Evolutionary conservation across 2,888 invertebrate species (phyloP).

Genomic region (Leptopilina myrica): DNA sequence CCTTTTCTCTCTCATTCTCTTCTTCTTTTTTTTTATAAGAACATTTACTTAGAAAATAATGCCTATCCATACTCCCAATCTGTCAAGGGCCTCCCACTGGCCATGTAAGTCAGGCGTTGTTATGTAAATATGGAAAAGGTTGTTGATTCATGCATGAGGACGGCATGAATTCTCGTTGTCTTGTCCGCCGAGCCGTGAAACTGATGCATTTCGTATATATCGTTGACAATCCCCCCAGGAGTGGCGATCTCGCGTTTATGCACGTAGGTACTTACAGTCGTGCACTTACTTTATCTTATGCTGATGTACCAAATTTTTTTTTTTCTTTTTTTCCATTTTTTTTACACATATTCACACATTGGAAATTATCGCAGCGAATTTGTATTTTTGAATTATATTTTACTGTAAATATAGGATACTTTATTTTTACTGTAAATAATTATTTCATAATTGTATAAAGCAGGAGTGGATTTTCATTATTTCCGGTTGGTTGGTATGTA

Average conservation of each 20-base stretch:
- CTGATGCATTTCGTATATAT: constrained; percentile 73
- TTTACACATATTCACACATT: too few species aligned
- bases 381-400: too few species aligned
- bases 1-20: constrained; percentile 15
- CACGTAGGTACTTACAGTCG: constrained; percentile 57
- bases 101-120: constrained; percentile 66
- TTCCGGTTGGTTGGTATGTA: too few species aligned
- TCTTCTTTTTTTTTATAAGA: constrained; percentile 40
- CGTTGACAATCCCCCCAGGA: constrained; percentile 60
- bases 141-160: constrained; percentile 74
- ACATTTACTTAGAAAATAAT: constrained; percentile 60
- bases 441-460: too few species aligned
- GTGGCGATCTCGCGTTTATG: constrained; percentile 47
- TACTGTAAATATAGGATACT: too few species aligned
- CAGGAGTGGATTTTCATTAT: too few species aligned
- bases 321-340: too few species aligned
- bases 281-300: constrained; percentile 51
- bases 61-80: constrained; percentile 71
- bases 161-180: constrained; percentile 71
- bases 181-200: constrained; percentile 75
- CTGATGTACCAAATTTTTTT: neutral
- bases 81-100: constrained; percentile 69
- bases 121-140: constrained; percentile 76
- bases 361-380: too few species aligned
- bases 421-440: too few species aligned